These are phyloP conservation scores for Dunckerocampus dactyliophorus DNA, from an alignment of 2,113 vertebrate genomes.

Conservation along the genomic window DNA sequence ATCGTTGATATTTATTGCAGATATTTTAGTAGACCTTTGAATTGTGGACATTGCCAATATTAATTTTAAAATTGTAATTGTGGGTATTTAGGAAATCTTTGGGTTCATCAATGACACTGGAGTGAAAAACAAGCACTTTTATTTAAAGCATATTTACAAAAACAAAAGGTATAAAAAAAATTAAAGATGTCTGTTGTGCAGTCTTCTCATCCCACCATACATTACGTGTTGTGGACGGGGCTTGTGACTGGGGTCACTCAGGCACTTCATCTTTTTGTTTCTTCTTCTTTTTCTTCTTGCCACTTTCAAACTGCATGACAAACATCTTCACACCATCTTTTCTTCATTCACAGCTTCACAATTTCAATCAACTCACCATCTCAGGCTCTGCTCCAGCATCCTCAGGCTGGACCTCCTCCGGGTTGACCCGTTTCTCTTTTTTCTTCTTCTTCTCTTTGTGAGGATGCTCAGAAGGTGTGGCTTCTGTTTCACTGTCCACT, in stretches of 20 bases:
- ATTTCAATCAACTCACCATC: constrained; percentile 9
- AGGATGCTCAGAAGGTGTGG: neutral
- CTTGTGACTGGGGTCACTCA: constrained; percentile 25
- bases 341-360: neutral
- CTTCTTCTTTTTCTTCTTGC: constrained; percentile 71
- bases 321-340: neutral
- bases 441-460: constrained; percentile 59
- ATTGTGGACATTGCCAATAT: no score
- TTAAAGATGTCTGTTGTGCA: constrained; percentile 15
- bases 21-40: neutral
- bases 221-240: neutral
- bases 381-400: neutral
- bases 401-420: constrained; percentile 7
- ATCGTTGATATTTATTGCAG: no score
- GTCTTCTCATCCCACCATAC: constrained; percentile 18
- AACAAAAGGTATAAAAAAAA: constrained; percentile 15
- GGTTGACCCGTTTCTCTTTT: constrained; percentile 36
- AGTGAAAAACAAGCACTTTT: constrained; percentile 26
- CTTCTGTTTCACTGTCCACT: constrained; percentile 2
- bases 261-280: constrained; percentile 43
- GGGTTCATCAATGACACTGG: neutral
- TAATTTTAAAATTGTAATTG: no score
- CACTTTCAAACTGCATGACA: constrained; percentile 43
- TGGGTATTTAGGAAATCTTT: no score
- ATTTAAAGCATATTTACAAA: constrained; percentile 47